phyloP scores from a whole-genome alignment of 2,888 invertebrate species.

The Lymantria dispar region DNA sequence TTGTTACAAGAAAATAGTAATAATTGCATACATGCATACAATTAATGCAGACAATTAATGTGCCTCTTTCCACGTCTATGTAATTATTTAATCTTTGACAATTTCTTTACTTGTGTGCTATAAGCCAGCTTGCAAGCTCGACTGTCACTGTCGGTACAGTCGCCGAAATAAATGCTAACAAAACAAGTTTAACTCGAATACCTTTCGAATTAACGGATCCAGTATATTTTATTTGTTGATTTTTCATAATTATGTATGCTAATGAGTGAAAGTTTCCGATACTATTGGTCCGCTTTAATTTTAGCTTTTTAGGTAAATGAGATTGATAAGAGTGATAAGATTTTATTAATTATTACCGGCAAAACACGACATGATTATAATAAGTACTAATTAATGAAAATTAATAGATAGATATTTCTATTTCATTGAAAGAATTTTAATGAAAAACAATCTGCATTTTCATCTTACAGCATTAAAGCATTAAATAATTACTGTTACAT shows the following conservation, averaged over 20 bases:
- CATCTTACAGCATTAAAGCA: too few relatives aligned
- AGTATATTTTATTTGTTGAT: slow-evolving; percentile 3
- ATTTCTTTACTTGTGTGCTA: slow-evolving; percentile 38
- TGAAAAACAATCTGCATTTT: too few relatives aligned
- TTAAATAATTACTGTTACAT: too few relatives aligned
- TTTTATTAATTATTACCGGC: neutral
- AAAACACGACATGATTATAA: too few relatives aligned
- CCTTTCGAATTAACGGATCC: neutral
- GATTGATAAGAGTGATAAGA: neutral
- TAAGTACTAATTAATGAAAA: too few relatives aligned
- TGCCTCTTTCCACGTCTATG: slow-evolving; percentile 16
- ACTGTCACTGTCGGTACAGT: slow-evolving; percentile 39
- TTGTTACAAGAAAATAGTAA: neutral
- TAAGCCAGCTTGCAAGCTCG: slow-evolving; percentile 44
- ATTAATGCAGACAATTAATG: neutral
- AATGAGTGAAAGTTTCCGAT: slow-evolving; percentile 1
- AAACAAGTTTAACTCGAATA: slow-evolving; percentile 1
- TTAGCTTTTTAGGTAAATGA: neutral
- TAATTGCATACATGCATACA: neutral
- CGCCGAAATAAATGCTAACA: slow-evolving; percentile 14
- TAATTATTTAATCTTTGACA: slow-evolving; percentile 30
- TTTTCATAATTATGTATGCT: neutral
- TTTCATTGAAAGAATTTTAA: too few relatives aligned
- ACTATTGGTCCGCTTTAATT: neutral
- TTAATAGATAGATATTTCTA: too few relatives aligned